Evolutionary conservation across 2,888 invertebrate genomes (phyloP), one percentile per base, ranked within the genome.

Genomic region (Drosophila paucipuncta): DNA sequence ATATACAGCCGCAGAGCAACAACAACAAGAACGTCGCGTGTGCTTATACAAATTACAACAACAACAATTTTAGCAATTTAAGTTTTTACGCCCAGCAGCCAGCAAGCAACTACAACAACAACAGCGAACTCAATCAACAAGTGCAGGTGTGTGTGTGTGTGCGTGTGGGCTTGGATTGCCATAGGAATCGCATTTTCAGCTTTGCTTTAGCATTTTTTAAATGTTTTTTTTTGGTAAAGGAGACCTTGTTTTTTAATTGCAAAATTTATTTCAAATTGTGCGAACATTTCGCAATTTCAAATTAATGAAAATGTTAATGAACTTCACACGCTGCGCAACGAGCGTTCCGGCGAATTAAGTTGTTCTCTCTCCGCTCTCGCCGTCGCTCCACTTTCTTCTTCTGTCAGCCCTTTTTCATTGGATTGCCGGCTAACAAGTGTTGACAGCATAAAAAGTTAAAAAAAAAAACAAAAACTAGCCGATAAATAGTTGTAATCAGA

Each of bases 301-400:
- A 28, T 88, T 87, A 88, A 91, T 83, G 89, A 91, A 92, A 91
- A 92, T 92, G 92, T 92, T 92, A 92, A 92, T 92, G 92, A 92
- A 92, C 92, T 92, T 91, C 88, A 83, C 82, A 85, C 81, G 89
- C 77, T 90, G 85, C 78, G 83, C 83, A 80, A 61, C 64, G 71
- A 84, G 76, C 76, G 78, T 74, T 73, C 76, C 85, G 71, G 71
- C 79, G 67, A 75, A 78, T 63, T 68, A 67, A 71, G 37, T 54
- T 67, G 71, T 65, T 55, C 30, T 30, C 43, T 63, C 57, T 39
- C 37, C 28, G 37, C 37, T 57, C 54, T 53, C 50, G 72, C 37
- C 53, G 61, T 53, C 59, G 64, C 72, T 72, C 55, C 55, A 80
- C 47, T 55, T 68, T 73, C 58, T 71, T 70, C 30, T 43, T 59